Conservation (phyloP, 2,113 vertebrate species). For the Pituophis catenifer region DNA sequence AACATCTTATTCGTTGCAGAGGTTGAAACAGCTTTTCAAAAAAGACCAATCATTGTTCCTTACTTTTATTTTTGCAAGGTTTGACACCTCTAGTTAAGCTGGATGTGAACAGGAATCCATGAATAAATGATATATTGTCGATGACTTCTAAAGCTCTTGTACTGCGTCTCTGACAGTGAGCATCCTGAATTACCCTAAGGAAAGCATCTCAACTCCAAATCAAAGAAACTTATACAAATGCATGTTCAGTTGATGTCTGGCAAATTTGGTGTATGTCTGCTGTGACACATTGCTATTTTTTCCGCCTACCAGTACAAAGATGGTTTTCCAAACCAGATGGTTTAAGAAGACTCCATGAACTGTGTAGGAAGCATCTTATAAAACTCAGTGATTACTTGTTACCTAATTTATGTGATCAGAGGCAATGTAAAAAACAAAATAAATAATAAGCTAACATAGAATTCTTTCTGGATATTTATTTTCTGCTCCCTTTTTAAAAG, state of each 20-base stretch:
- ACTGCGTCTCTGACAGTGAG: not conserved
- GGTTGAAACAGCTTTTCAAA: slow-evolving; percentile 28
- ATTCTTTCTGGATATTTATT: not conserved
- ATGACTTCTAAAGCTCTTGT: slow-evolving; percentile 46
- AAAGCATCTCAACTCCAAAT: slow-evolving; percentile 15
- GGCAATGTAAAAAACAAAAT: not conserved
- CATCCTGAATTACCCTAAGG: slow-evolving; percentile 42
- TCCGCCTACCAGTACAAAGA: not conserved
- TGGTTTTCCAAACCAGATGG: not conserved
- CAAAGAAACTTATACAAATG: not conserved
- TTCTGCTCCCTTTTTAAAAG: not conserved
- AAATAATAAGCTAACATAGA: not conserved
- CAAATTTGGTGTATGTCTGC: not conserved
- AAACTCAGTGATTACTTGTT: not conserved
- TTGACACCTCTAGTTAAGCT: slow-evolving; percentile 25
- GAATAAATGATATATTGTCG: slow-evolving; percentile 60
- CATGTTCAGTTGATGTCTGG: not conserved
- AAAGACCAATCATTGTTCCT: slow-evolving; percentile 32
- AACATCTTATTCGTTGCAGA: slow-evolving; percentile 25
- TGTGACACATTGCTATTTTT: not conserved
- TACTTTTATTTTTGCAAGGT: slow-evolving; percentile 34
- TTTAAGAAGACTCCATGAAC: not conserved
- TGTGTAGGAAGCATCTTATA: not conserved
- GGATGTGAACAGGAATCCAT: slow-evolving; percentile 40
- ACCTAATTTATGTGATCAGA: slow-evolving; percentile 1